A percentile compares a stretch with the other conserved stretches of the same genome.
Evolutionary conservation across 2,888 invertebrate genomes (phyloP).

Genomic region (Drosophila nr. fundita): DNA sequence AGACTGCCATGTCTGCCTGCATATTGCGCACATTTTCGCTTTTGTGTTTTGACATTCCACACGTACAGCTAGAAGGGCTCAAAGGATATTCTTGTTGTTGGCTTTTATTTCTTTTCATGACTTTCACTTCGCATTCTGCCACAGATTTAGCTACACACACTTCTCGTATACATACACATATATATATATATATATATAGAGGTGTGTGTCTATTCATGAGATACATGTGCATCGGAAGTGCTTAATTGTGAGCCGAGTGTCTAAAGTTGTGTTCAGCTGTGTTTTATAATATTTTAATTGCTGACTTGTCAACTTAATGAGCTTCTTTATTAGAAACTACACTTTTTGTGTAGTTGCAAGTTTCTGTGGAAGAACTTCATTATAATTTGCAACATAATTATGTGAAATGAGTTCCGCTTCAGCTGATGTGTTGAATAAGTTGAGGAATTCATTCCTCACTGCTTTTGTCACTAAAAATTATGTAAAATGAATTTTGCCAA

Average conservation of each 20-base stretch:
- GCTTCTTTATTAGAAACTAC: background rate
- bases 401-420: background rate
- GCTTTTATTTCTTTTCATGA: constrained; percentile 38
- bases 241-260: constrained; percentile 32
- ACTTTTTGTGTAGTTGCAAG: background rate
- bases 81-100: constrained; percentile 10
- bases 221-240: constrained; percentile 18
- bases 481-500: background rate
- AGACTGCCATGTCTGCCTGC: constrained; percentile 36
- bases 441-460: background rate
- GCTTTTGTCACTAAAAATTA: fast-evolving
- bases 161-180: background rate
- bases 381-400: background rate
- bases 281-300: constrained; percentile 47
- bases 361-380: background rate
- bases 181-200: constrained; percentile 2
- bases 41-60: constrained; percentile 49
- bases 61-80: constrained; percentile 24
- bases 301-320: constrained; percentile 1
- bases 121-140: constrained; percentile 61
- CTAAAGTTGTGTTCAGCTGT: background rate
- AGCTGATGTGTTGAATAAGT: background rate
- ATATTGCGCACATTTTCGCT: constrained; percentile 52
- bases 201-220: background rate
- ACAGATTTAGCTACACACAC: constrained; percentile 39